Conservation (phyloP, 2,113 vertebrate species). For the Zonotrichia leucophrys region DNA sequence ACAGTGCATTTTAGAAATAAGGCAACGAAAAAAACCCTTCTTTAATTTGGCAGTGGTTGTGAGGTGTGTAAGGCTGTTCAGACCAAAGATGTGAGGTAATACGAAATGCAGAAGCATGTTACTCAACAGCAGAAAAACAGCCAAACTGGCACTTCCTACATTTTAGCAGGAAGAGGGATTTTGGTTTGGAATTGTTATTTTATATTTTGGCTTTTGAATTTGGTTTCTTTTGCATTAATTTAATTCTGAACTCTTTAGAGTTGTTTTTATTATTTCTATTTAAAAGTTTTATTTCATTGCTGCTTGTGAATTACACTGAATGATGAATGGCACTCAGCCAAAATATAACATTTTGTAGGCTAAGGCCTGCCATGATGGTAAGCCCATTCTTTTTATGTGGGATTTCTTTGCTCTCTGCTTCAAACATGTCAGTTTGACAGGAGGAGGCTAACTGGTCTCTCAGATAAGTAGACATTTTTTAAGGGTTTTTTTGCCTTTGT, state of each 20-base stretch:
- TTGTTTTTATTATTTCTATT: background rate
- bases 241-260: background rate
- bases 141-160: background rate
- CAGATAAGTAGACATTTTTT: background rate
- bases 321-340: background rate
- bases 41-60: conserved; percentile 48
- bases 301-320: background rate
- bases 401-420: background rate
- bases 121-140: background rate
- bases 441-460: conserved; percentile 2
- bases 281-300: background rate
- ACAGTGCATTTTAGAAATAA: conserved; percentile 68
- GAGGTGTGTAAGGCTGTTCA: conserved; percentile 10
- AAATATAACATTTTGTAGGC: background rate
- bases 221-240: background rate
- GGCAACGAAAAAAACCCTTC: background rate
- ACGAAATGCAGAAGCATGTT: background rate
- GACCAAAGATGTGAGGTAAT: background rate
- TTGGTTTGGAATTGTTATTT: background rate
- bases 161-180: background rate
- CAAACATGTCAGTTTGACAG: background rate
- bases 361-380: background rate
- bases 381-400: background rate
- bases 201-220: background rate
- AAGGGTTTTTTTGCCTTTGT: background rate